Evolutionary conservation across 35 echinoderm and acorn worm species (phyloP), one percentile per base, ranked within the genome.

Genomic region (Ophiothrix spiculata): DNA sequence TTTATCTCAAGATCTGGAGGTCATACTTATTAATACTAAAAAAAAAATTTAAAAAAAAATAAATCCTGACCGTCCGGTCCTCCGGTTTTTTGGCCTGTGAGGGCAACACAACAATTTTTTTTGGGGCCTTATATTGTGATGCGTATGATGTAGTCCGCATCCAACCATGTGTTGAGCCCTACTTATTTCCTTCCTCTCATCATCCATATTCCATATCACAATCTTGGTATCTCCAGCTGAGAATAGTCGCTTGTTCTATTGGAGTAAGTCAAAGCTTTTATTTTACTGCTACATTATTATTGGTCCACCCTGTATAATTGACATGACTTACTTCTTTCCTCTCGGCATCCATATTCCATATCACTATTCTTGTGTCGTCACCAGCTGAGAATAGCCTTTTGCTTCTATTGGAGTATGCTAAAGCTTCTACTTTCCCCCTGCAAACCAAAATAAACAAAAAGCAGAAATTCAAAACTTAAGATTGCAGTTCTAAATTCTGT

Each of bases 141-240:
- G n/a, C n/a, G n/a, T n/a, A n/a, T n/a, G n/a, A n/a, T n/a, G n/a
- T n/a, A n/a, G n/a, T n/a, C n/a, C n/a, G n/a, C n/a, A n/a, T n/a
- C n/a, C n/a, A n/a, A n/a, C n/a, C n/a, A n/a, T n/a, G n/a, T n/a
- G n/a, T n/a, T n/a, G n/a, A n/a, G n/a, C n/a, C n/a, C n/a, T n/a
- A 25, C 79, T 64, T 82, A 98, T 92, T 89, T 99, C 96, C 89
- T 94, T 86, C 82, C 96, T 91, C 64, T 93, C 79, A n/a, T 38
- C 86, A 28, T 91, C 96, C 96, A 99, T 99, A 69, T 99, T 93
- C 96, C 96, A 99, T 23, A 99, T 83, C 1, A 99, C 96, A 39
- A 99, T 82, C 38, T 87, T 75, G 75, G 82, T 85, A n/a, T n/a
- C n/a, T n/a, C n/a, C n/a, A n/a, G n/a, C 14, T 63, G 56, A 28